Conservation (phyloP, 2,113 vertebrate genomes). For the Scopus umbretta region DNA sequence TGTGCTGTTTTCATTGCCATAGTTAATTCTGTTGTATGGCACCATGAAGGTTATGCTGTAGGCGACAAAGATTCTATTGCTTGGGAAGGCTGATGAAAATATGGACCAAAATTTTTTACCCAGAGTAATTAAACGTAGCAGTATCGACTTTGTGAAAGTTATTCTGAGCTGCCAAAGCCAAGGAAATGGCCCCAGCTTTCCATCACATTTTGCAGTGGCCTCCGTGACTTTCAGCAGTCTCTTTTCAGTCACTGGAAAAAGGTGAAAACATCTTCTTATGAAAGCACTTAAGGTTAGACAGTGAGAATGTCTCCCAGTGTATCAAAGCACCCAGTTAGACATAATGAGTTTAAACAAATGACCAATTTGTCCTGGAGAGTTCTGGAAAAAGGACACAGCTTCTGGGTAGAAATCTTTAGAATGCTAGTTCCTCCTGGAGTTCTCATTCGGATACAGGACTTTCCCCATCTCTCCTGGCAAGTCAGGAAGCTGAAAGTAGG, state of each 20-base stretch:
- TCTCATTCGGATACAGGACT: not conserved
- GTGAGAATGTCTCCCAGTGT: not conserved
- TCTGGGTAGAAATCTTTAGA: not conserved
- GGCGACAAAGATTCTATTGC: not conserved
- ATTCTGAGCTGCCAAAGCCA: not conserved
- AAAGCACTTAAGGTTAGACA: not conserved
- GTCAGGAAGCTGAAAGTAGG: not conserved
- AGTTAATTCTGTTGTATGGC: constrained; percentile 15
- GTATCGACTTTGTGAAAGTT: constrained; percentile 22
- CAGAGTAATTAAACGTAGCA: not conserved
- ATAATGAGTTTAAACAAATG: not conserved
- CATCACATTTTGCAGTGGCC: not conserved
- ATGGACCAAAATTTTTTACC: not conserved
- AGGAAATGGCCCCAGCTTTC: not conserved
- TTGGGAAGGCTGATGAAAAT: constrained; percentile 23
- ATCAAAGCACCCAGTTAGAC: not conserved
- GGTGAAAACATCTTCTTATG: not conserved
- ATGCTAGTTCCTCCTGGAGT: not conserved
- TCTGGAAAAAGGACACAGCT: not conserved
- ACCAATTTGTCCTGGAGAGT: not conserved
- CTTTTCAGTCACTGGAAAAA: not conserved
- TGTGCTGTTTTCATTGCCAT: not conserved
- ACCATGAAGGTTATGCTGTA: not conserved
- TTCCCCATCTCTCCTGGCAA: not conserved
- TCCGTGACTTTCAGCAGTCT: not conserved